Conservation (phyloP, 2,113 vertebrate species). For the Etheostoma spectabile region DNA sequence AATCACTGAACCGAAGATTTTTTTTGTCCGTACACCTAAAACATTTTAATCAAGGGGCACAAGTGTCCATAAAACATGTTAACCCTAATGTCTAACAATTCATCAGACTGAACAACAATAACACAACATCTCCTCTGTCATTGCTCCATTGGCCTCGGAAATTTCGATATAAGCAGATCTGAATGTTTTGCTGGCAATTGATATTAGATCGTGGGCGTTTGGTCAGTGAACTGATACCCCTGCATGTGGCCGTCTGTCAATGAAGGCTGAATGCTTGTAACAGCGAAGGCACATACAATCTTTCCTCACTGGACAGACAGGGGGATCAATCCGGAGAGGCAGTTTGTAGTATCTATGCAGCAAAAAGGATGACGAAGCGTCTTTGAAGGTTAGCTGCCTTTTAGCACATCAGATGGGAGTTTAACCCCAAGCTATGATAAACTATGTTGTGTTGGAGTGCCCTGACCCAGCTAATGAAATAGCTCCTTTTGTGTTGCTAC, state of each 20-base stretch:
- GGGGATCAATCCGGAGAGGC: conserved; percentile 26
- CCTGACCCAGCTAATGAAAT: conserved; percentile 42
- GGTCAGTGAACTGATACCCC: conserved; percentile 42
- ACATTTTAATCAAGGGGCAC: not conserved
- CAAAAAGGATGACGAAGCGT: conserved; percentile 18
- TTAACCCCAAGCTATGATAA: conserved; percentile 52
- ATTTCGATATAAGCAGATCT: conserved; percentile 48
- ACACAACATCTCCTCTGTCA: conserved; percentile 8
- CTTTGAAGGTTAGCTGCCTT: conserved; percentile 49
- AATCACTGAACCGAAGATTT: not conserved
- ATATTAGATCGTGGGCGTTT: conserved; percentile 30
- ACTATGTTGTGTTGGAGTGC: not conserved
- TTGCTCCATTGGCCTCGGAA: conserved; percentile 30
- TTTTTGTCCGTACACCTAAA: not conserved
- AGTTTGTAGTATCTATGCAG: conserved; percentile 12
- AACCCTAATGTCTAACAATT: not conserved
- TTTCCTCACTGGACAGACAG: conserved; percentile 2
- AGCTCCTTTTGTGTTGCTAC: conserved; percentile 40
- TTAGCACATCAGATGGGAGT: conserved; percentile 44
- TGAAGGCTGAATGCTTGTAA: conserved; percentile 34
- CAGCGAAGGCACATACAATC: conserved; percentile 32
- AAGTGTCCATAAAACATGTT: not conserved
- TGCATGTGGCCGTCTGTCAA: conserved; percentile 45
- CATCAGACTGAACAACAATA: not conserved
- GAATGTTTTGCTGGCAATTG: conserved; percentile 42